phyloP scores from a whole-genome alignment of 2,888 invertebrate species.

The Drosophila barbarae region DNA sequence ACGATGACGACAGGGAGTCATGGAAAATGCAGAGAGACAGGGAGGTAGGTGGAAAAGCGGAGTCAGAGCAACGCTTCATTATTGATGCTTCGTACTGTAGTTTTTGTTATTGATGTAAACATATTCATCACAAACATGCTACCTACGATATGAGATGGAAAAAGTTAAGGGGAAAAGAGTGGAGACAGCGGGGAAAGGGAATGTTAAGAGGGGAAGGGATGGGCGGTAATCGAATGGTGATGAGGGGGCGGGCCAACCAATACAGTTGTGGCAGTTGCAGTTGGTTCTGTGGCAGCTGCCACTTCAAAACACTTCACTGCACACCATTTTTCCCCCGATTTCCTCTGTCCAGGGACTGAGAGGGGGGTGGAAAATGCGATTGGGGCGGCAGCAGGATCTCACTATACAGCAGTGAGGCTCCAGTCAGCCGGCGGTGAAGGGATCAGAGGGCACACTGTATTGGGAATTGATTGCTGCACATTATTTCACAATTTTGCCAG shows the following conservation, averaged over 20 bases:
- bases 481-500: constrained; percentile 70
- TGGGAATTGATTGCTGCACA: constrained; percentile 68
- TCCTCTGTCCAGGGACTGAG: background rate
- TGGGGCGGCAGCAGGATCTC: background rate
- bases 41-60: background rate
- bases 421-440: constrained; percentile 1
- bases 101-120: constrained; percentile 67
- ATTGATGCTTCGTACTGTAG: constrained; percentile 53
- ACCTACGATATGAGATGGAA: constrained; percentile 9
- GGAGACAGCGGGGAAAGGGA: background rate
- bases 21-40: background rate
- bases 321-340: constrained; percentile 46
- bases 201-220: background rate
- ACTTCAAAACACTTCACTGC: constrained; percentile 64
- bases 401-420: constrained; percentile 6
- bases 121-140: constrained; percentile 60
- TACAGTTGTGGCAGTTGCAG: constrained; percentile 36
- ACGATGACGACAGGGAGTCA: background rate
- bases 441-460: constrained; percentile 47
- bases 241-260: constrained; percentile 9
- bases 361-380: constrained; percentile 1
- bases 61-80: constrained; percentile 49
- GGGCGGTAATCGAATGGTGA: constrained; percentile 15
- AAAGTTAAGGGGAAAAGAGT: background rate
- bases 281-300: constrained; percentile 54